Evolutionary conservation across 1,140 invertebrate genomes (phyloP).

Genomic region (Chironomus striatipennis): DNA sequence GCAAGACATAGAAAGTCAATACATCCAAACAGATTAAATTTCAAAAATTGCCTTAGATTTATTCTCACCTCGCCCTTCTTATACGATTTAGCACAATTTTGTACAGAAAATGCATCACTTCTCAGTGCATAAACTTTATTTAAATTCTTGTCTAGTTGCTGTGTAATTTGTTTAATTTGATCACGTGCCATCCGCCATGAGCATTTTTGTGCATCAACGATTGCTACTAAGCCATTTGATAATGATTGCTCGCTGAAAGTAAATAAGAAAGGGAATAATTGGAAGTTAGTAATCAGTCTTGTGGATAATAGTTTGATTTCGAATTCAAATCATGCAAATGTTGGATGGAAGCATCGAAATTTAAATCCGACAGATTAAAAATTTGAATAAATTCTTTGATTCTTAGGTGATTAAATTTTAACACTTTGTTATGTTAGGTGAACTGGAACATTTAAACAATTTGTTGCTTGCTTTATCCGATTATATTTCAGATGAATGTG

Average conservation of each 20-base stretch:
- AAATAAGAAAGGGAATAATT: slow-evolving; percentile 17
- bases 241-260: slow-evolving; percentile 20
- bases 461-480: too few relatives aligned
- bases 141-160: slow-evolving; percentile 44
- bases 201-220: slow-evolving; percentile 55
- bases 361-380: too few relatives aligned
- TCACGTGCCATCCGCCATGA: slow-evolving; percentile 53
- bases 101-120: slow-evolving; percentile 60
- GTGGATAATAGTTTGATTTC: too few relatives aligned
- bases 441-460: too few relatives aligned
- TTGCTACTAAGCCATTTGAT: slow-evolving; percentile 46
- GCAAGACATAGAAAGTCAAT: neutral
- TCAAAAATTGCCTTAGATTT: neutral
- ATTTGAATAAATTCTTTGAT: too few relatives aligned
- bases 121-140: slow-evolving; percentile 52
- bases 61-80: slow-evolving; percentile 52
- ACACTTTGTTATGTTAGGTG: too few relatives aligned
- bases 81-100: slow-evolving; percentile 56
- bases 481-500: too few relatives aligned
- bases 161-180: slow-evolving; percentile 48
- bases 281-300: neutral
- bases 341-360: too few relatives aligned
- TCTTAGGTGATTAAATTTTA: too few relatives aligned
- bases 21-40: neutral
- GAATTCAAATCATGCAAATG: too few relatives aligned